Conservation (phyloP, 2,113 vertebrate genomes). For the Pogonocichla stellata region DNA sequence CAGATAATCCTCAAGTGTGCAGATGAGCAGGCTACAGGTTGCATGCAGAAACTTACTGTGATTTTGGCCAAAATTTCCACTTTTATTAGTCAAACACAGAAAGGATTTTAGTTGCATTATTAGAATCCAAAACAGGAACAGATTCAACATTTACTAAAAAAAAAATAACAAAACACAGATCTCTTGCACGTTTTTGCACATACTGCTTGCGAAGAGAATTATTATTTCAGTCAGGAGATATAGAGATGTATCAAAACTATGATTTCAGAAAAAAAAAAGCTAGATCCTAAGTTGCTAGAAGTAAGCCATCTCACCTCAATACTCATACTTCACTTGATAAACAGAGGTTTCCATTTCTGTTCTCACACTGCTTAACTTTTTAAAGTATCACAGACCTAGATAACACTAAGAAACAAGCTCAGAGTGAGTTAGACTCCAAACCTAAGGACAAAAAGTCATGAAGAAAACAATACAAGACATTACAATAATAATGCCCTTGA, state of each 20-base stretch:
- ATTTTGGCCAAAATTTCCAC: not conserved
- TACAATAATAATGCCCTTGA: not conserved
- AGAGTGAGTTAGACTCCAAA: not conserved
- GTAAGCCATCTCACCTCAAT: not conserved
- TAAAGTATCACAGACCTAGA: not conserved
- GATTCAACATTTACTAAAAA: not conserved
- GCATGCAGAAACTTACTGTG: rapidly evolving
- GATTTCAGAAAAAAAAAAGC: not conserved
- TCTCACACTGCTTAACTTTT: not conserved
- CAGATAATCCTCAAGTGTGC: not conserved
- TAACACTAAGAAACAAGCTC: not conserved
- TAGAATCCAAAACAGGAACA: not conserved
- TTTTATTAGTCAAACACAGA: not conserved
- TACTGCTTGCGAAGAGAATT: not conserved
- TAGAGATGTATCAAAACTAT: rapidly evolving
- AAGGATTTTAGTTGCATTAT: not conserved
- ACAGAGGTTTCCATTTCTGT: not conserved
- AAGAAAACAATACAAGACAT: not conserved
- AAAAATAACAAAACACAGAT: not conserved
- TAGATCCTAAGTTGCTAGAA: not conserved
- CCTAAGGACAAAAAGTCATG: not conserved
- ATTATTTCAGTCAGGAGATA: not conserved
- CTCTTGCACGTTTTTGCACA: not conserved
- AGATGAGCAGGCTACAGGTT: not conserved
- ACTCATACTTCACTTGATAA: not conserved